A percentile compares a stretch with the other conserved stretches of the same genome.
These are phyloP conservation scores for Scarus forsteni DNA, from an alignment of 2,797 vertebrate species.

Conservation along the genomic window DNA sequence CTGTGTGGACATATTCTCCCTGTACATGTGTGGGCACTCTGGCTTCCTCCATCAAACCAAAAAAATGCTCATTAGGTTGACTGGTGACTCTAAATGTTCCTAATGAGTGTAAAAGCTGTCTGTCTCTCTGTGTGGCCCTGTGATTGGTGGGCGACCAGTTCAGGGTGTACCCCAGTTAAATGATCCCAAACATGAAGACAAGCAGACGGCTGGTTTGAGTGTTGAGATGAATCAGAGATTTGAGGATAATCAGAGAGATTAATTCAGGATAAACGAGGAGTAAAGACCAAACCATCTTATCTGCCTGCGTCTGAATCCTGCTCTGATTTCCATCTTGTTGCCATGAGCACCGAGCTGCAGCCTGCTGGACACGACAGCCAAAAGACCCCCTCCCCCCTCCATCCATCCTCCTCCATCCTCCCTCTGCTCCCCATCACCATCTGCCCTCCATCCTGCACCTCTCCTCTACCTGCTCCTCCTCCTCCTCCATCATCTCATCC, in stretches of 20 bases:
- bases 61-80: too few species aligned
- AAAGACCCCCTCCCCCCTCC: constrained; percentile 15
- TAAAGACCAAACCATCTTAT: neutral
- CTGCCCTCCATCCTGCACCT: constrained; percentile 32
- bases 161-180: too few species aligned
- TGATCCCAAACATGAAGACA: too few species aligned
- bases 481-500: neutral
- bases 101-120: too few species aligned
- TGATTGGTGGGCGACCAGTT: too few species aligned
- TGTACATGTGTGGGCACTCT: too few species aligned
- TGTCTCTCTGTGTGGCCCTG: too few species aligned
- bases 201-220: too few species aligned
- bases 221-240: too few species aligned
- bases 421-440: constrained; percentile 27
- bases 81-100: too few species aligned
- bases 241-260: neutral
- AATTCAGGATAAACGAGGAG: neutral
- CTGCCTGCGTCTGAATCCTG: constrained; percentile 10
- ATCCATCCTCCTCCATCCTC: constrained; percentile 27
- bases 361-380: constrained; percentile 57
- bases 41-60: too few species aligned
- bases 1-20: too few species aligned
- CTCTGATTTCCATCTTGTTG: constrained; percentile 67
- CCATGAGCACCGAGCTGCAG: constrained; percentile 64
- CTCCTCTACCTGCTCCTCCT: neutral